Evolutionary conservation across 1,140 invertebrate species (phyloP), one percentile per base, ranked within the genome.

Genomic region (Lepidostoma basale): DNA sequence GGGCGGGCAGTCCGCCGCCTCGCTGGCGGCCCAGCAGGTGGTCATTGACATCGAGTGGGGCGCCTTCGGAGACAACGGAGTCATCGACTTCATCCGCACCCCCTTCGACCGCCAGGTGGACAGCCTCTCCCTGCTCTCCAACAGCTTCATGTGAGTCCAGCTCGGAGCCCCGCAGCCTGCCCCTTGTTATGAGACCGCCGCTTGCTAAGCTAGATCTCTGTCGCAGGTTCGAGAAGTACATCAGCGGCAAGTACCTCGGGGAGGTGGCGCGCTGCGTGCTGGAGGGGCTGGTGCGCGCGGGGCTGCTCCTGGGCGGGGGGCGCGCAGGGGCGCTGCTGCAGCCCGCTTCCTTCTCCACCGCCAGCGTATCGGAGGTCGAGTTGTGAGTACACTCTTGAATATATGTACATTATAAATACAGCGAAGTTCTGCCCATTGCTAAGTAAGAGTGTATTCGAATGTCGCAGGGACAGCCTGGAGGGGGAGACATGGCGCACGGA

Each of bases 51-150:
- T 92, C n/a, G 96, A 98, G 83, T 97, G 94, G 95, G 96, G 96
- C 44, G 96, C 95, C n/a, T 97, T 98, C 79, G 96, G 96, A 1
- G 93, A 97, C 77, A 88, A 92, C 71, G 93, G 93, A 8, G 86
- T 85, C 45, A 78, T 98, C 5, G 89, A 95, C 76, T 94, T 94
- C 76, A 81, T 97, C 10, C 80, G 88, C 33, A 97, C 95, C 0
- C 87, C 92, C 70, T 95, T 92, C 78, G 96, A 98, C 77, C 79
- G 81, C 16, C 86, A 88, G 49, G 89, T 98, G 52, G 96, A 98
- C 78, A 81, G 86, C 3, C 85, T 89, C 62, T 96, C 94, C 1
- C 86, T 97, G 54, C 87, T 69, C 78, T 83, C 66, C 85, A 85
- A 77, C 88, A 96, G 82, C 76, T 93, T 87, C 92, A 87, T 86